Conservation (phyloP, 2,888 invertebrate genomes). For the Carcina quercana region DNA sequence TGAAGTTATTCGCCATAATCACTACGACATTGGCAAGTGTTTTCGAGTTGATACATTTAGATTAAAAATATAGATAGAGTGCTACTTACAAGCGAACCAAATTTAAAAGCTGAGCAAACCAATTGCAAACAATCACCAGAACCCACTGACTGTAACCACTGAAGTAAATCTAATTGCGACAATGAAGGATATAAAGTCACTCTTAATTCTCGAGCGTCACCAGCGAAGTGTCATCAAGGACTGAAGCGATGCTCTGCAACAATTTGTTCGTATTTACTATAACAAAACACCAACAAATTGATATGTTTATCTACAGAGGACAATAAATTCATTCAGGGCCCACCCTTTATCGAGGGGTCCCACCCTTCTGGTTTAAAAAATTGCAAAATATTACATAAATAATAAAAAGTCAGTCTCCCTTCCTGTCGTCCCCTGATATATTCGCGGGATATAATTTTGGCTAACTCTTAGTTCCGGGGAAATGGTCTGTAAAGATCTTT, state of each 20-base stretch:
- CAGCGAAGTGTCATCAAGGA: conserved; percentile 48
- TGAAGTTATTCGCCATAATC: too few species aligned
- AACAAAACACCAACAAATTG: conserved; percentile 73
- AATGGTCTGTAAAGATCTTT: conserved; percentile 60
- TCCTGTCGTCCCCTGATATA: conserved; percentile 24
- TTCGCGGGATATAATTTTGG: conserved; percentile 54
- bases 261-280: conserved; percentile 63
- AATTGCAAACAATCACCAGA: not conserved
- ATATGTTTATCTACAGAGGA: conserved; percentile 72
- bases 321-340: conserved; percentile 69
- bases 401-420: conserved; percentile 51
- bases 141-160: conserved; percentile 3
- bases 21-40: too few species aligned
- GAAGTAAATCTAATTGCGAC: conserved; percentile 4
- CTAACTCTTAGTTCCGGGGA: conserved; percentile 60
- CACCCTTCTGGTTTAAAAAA: conserved; percentile 69
- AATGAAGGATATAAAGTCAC: conserved; percentile 31
- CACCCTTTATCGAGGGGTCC: conserved; percentile 69
- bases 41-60: too few species aligned
- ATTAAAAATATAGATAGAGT: too few species aligned
- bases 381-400: conserved; percentile 72
- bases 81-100: too few species aligned
- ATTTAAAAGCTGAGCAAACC: too few species aligned
- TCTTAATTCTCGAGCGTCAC: conserved; percentile 42
- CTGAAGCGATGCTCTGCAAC: conserved; percentile 42